These are phyloP conservation scores for Petrolisthes manimaculis DNA, from an alignment of 2,888 invertebrate genomes.

Conservation along the genomic window DNA sequence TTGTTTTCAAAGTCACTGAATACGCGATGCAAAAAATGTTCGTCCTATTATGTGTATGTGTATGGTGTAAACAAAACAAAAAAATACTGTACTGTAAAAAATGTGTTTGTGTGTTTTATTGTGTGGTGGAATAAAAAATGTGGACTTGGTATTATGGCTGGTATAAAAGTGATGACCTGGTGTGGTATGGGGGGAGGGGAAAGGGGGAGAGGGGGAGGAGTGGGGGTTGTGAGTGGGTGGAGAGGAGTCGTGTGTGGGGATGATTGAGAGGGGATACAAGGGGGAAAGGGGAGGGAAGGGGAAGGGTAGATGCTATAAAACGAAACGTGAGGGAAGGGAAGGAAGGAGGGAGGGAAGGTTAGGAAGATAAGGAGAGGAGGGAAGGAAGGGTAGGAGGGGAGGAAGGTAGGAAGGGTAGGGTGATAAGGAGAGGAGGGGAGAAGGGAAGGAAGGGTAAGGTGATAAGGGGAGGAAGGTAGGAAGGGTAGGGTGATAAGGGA, in stretches of 20 bases:
- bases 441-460: background rate
- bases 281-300: background rate
- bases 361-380: background rate
- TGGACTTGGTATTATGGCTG: too few species aligned
- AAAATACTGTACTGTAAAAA: too few species aligned
- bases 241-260: too few species aligned
- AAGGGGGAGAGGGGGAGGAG: too few species aligned
- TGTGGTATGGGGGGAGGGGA: too few species aligned
- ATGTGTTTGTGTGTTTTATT: too few species aligned
- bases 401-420: background rate
- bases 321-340: background rate
- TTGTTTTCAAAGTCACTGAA: too few species aligned
- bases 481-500: too few species aligned
- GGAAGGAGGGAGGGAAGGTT: background rate
- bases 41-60: background rate
- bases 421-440: background rate
- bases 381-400: background rate
- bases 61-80: background rate
- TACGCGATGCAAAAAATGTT: background rate
- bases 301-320: background rate
- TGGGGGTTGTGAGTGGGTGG: too few species aligned
- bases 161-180: too few species aligned
- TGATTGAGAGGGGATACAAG: background rate
- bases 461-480: background rate
- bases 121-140: too few species aligned